These are phyloP conservation scores for Sebastes dallii DNA, from an alignment of 2,797 vertebrate species.

Conservation along the genomic window DNA sequence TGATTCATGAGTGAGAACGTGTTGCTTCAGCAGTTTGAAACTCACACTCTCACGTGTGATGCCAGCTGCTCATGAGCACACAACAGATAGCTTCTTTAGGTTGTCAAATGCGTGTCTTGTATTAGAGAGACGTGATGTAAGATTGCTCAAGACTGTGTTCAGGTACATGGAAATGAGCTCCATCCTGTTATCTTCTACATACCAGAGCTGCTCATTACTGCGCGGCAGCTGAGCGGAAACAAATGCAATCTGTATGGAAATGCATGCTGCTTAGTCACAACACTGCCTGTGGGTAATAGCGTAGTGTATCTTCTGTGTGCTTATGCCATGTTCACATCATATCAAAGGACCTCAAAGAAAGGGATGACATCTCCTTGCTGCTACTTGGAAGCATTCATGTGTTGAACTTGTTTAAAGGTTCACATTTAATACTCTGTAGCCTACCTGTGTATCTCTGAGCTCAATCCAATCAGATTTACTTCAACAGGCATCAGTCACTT, in stretches of 20 bases:
- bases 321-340: constrained; percentile 29
- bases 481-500: background rate
- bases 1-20: background rate
- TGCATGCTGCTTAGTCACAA: constrained; percentile 49
- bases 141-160: constrained; percentile 37
- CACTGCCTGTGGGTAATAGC: constrained; percentile 32
- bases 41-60: background rate
- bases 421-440: background rate
- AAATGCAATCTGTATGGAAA: constrained; percentile 73
- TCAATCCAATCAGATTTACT: background rate
- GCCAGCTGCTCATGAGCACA: background rate
- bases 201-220: constrained; percentile 58
- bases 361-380: background rate
- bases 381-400: background rate
- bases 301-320: background rate
- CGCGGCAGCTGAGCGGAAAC: constrained; percentile 57
- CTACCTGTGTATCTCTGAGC: background rate
- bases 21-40: background rate
- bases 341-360: background rate
- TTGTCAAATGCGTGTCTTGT: constrained; percentile 14
- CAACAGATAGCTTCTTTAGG: constrained; percentile 3
- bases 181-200: constrained; percentile 45
- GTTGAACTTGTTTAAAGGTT: constrained; percentile 2
- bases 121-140: constrained; percentile 22
- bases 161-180: constrained; percentile 58